Percentiles rank a stretch among this genome's conserved stretches.
phyloP scores from a whole-genome alignment of 2,888 invertebrate species.

The Mesorhabditis belari region DNA sequence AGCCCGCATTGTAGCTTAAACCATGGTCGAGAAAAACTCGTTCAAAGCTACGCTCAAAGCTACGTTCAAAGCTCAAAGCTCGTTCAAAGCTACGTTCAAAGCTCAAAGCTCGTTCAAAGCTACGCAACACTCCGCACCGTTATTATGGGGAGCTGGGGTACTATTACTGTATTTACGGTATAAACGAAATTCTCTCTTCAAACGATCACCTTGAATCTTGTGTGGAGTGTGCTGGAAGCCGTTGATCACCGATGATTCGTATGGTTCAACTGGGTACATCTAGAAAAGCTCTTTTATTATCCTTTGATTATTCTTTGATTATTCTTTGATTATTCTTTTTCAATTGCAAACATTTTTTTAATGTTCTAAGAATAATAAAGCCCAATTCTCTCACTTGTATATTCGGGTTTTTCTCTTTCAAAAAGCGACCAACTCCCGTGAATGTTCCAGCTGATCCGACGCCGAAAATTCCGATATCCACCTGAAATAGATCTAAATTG shows the following conservation, averaged over 20 bases:
- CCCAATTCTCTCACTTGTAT: constrained; percentile 9
- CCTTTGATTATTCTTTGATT: background rate
- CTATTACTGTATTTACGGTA: too few relatives aligned
- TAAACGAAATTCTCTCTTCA: background rate
- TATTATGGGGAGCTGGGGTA: too few relatives aligned
- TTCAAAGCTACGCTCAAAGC: too few relatives aligned
- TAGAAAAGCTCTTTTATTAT: constrained; percentile 5
- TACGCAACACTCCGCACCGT: too few relatives aligned
- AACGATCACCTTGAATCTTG: constrained; percentile 37
- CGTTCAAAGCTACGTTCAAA: too few relatives aligned
- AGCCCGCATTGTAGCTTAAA: too few relatives aligned
- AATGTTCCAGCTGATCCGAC: constrained; percentile 47
- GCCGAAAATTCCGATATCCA: constrained; percentile 45
- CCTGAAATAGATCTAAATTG: background rate
- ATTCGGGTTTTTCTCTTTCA: constrained; percentile 45
- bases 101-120: background rate
- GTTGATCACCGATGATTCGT: constrained; percentile 39
- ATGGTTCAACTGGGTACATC: constrained; percentile 40
- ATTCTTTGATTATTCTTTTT: too few relatives aligned
- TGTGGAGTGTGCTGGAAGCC: constrained; percentile 38
- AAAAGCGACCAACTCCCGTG: constrained; percentile 34
- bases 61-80: too few relatives aligned
- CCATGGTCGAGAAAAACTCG: constrained; percentile 1
- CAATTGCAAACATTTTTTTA: background rate
- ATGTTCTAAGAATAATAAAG: background rate